A percentile compares a stretch with the other conserved stretches of the same genome.
phyloP scores from a whole-genome alignment of 2,888 invertebrate species.

The Melieria omissa region DNA sequence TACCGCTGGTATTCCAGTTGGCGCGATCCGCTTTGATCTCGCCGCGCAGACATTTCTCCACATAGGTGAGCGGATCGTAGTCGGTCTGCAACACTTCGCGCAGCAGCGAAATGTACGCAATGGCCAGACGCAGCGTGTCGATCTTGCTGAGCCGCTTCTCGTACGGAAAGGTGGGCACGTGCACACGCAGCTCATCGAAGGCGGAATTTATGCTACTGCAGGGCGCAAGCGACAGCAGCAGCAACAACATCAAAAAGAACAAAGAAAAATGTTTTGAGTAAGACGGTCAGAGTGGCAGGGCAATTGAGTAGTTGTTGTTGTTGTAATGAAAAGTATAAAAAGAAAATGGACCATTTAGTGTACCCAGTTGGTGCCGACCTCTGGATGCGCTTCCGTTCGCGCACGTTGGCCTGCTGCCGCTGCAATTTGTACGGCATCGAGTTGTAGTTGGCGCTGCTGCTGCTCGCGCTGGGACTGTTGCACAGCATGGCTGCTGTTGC shows the following conservation, averaged over 20 bases:
- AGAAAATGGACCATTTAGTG: slow-evolving; percentile 64
- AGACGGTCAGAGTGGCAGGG: not conserved
- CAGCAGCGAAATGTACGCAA: slow-evolving; percentile 95
- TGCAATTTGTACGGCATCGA: slow-evolving; percentile 79
- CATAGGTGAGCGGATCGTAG: slow-evolving; percentile 91
- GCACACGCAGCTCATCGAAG: slow-evolving; percentile 96
- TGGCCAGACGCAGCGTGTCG: slow-evolving; percentile 95
- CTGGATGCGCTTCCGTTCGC: slow-evolving; percentile 98
- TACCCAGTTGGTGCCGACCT: slow-evolving; percentile 92
- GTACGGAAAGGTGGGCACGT: slow-evolving; percentile 99
- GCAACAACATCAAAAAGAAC: not conserved
- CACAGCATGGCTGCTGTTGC: slow-evolving; percentile 48
- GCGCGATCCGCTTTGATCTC: slow-evolving; percentile 89
- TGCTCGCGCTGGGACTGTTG: slow-evolving; percentile 54
- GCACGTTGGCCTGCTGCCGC: slow-evolving; percentile 90
- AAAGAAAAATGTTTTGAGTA: too few species aligned
- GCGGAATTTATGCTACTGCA: slow-evolving; percentile 99
- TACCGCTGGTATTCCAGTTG: slow-evolving; percentile 97
- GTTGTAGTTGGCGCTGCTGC: slow-evolving; percentile 51
- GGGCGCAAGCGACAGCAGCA: slow-evolving; percentile 42
- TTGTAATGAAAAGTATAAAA: slow-evolving; percentile 39
- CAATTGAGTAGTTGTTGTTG: not conserved
- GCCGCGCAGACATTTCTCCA: slow-evolving; percentile 90
- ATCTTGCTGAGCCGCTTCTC: slow-evolving; percentile 98
- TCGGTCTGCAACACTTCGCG: slow-evolving; percentile 89